Conservation (phyloP, 2,888 invertebrate genomes). For the Netelia melanura region DNA sequence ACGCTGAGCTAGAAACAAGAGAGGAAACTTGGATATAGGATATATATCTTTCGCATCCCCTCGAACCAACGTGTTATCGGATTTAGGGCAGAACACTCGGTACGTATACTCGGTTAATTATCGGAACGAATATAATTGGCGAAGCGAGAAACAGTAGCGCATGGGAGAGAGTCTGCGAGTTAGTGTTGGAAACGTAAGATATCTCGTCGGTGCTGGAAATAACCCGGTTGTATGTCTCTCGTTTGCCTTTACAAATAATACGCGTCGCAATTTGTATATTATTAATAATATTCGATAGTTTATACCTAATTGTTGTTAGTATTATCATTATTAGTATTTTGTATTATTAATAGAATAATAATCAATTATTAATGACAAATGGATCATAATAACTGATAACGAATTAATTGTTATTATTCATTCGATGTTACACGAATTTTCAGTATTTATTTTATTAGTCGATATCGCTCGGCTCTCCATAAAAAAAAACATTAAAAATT, state of each 20-base stretch:
- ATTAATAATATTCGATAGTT: no score
- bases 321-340: no score
- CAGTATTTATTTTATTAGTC: neutral
- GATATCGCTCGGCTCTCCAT: neutral
- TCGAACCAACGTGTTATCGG: constrained; percentile 39
- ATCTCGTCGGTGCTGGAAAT: constrained; percentile 44
- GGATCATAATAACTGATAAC: no score
- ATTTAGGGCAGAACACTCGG: neutral
- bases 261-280: neutral
- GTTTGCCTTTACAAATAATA: constrained; percentile 11
- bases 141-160: constrained; percentile 48
- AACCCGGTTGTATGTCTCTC: constrained; percentile 3
- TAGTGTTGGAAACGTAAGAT: constrained; percentile 44
- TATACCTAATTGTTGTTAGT: no score
- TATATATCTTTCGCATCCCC: constrained; percentile 26
- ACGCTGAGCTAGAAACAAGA: neutral
- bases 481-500: neutral
- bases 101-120: constrained; percentile 61
- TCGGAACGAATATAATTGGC: constrained; percentile 64
- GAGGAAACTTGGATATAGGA: constrained; percentile 2
- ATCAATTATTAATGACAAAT: no score
- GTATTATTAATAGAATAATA: no score
- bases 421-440: neutral
- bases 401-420: no score
- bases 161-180: neutral